Conservation (phyloP, 2,888 invertebrate species). For the Rhimphoctona megacephalus region DNA sequence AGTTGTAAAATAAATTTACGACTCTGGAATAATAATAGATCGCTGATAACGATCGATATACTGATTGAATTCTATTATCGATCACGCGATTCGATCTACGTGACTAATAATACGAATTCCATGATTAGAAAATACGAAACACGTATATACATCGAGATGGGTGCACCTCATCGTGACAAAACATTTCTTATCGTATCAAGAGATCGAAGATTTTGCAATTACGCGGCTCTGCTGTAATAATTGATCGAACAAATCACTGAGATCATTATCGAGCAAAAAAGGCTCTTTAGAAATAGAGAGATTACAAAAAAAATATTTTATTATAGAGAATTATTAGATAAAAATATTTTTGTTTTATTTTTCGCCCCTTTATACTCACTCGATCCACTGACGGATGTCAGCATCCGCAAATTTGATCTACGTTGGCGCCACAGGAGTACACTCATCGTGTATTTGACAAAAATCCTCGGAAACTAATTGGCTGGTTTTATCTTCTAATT, state of each 20-base stretch:
- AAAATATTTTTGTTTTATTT: not conserved
- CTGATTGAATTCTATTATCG: slow-evolving; percentile 60
- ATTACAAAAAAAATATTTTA: not conserved
- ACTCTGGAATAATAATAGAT: slow-evolving; percentile 53
- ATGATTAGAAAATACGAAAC: slow-evolving; percentile 37
- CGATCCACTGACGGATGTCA: slow-evolving; percentile 68
- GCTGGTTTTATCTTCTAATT: slow-evolving; percentile 16
- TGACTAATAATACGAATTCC: slow-evolving; percentile 39
- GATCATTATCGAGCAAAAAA: slow-evolving; percentile 41
- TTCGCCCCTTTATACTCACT: slow-evolving; percentile 73
- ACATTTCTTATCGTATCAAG: slow-evolving; percentile 3
- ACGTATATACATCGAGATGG: not conserved
- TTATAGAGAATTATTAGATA: not conserved
- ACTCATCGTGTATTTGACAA: slow-evolving; percentile 76
- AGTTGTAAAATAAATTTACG: slow-evolving; percentile 8
- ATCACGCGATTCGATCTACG: slow-evolving; percentile 35
- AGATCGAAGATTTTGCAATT: slow-evolving; percentile 46
- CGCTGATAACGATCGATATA: slow-evolving; percentile 51
- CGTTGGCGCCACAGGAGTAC: slow-evolving; percentile 81
- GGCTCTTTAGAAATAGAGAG: not conserved
- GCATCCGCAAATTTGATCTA: slow-evolving; percentile 73
- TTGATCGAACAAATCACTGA: slow-evolving; percentile 23
- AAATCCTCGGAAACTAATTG: slow-evolving; percentile 16
- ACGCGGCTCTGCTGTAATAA: slow-evolving; percentile 54
- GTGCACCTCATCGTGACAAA: slow-evolving; percentile 20